Conservation (phyloP, 30 jellyfish, hydroid and myxozoan species). For the Mastigias papua region DNA sequence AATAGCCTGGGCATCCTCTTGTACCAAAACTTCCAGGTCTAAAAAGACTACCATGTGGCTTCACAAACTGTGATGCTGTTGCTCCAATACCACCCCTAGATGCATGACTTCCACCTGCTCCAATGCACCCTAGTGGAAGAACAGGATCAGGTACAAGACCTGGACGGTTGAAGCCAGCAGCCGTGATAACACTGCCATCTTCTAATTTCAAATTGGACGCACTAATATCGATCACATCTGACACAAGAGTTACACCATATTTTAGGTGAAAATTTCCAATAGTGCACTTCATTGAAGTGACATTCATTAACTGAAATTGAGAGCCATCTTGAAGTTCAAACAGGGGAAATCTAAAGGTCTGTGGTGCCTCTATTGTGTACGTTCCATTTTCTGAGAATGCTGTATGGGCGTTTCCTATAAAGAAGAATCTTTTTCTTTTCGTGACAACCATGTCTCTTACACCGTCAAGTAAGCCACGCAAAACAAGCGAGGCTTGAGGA, state of each 20-base stretch:
- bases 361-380: conserved; percentile 61
- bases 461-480: conserved; percentile 72
- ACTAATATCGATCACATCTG: conserved; percentile 71
- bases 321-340: conserved; percentile 77
- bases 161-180: conserved; percentile 70
- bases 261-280: conserved; percentile 69
- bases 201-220: conserved; percentile 63
- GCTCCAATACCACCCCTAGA: conserved; percentile 55
- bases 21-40: conserved; percentile 50
- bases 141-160: conserved; percentile 50
- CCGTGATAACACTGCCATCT: conserved; percentile 70
- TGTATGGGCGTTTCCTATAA: conserved; percentile 73
- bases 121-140: conserved; percentile 46
- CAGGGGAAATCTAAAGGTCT: conserved; percentile 71
- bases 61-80: conserved; percentile 11
- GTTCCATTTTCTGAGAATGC: conserved; percentile 75
- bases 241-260: conserved; percentile 66
- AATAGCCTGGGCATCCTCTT: conserved; percentile 67
- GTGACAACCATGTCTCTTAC: conserved; percentile 77
- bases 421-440: conserved; percentile 54
- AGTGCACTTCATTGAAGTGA: conserved; percentile 75
- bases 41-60: conserved; percentile 57
- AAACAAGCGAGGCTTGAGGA: conserved; percentile 68
- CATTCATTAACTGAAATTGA: conserved; percentile 62
- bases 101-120: conserved; percentile 83